Evolutionary conservation across 2,888 invertebrate genomes (phyloP).

Genomic region (Stramonita haemastoma): DNA sequence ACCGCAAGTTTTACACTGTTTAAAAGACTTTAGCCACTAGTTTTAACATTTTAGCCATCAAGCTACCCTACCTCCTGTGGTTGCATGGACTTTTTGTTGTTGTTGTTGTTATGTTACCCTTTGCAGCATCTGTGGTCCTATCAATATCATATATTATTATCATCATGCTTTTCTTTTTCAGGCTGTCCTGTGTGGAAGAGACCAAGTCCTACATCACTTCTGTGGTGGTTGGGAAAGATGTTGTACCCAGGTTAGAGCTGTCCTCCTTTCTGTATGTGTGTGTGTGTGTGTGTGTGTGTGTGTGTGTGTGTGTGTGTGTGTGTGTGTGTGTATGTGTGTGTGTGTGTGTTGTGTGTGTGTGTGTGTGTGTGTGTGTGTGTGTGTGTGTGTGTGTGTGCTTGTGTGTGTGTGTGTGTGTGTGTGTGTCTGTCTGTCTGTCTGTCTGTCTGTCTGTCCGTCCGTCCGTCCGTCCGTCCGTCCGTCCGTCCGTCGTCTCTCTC

Average conservation of each 20-base stretch:
- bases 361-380: background rate
- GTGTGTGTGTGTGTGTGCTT: background rate
- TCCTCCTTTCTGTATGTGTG: background rate
- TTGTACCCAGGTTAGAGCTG: conserved; percentile 83
- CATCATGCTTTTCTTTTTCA: conserved; percentile 76
- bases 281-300: background rate
- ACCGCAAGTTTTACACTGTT: no score
- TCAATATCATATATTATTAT: no score
- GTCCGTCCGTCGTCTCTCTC: background rate
- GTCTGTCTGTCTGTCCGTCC: background rate
- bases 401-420: background rate
- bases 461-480: background rate
- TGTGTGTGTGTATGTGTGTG: background rate
- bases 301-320: background rate
- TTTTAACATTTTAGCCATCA: no score
- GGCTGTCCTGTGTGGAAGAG: conserved; percentile 90
- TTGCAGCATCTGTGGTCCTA: no score
- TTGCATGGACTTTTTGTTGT: no score
- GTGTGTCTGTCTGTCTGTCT: background rate
- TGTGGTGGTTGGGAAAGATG: conserved; percentile 91
- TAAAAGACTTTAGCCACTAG: no score
- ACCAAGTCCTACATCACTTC: conserved; percentile 91
- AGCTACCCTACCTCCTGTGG: no score
- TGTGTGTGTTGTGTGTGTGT: background rate
- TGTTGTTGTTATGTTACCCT: no score